These are phyloP conservation scores for Sesia apiformis DNA, from an alignment of 2,888 invertebrate genomes.

Conservation along the genomic window DNA sequence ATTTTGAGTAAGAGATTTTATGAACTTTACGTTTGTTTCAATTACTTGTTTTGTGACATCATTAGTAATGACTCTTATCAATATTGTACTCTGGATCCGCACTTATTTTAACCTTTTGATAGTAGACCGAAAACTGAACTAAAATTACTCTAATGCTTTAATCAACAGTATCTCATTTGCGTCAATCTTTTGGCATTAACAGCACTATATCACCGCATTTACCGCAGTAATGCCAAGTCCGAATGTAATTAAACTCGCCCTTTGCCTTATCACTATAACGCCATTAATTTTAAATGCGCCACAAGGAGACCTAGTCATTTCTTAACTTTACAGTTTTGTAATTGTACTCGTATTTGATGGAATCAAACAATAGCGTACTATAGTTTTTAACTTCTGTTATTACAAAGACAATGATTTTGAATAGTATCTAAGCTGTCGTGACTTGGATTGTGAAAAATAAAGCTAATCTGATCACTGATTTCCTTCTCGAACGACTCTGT, in stretches of 20 bases:
- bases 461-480: conserved; percentile 19
- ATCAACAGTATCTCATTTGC: too few relatives aligned
- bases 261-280: background rate
- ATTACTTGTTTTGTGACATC: too few relatives aligned
- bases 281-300: background rate
- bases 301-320: background rate
- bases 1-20: too few relatives aligned
- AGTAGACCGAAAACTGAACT: too few relatives aligned
- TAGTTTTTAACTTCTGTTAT: background rate
- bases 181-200: too few relatives aligned
- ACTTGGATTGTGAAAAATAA: conserved; percentile 23
- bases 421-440: conserved; percentile 22
- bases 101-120: too few relatives aligned
- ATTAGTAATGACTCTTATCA: too few relatives aligned
- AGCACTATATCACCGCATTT: background rate
- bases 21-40: too few relatives aligned
- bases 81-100: too few relatives aligned
- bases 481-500: conserved; percentile 16
- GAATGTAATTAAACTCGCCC: background rate
- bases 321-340: background rate
- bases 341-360: background rate
- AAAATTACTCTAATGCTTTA: too few relatives aligned
- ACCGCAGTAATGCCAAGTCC: background rate
- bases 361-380: background rate
- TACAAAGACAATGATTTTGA: conserved; percentile 1